These are phyloP conservation scores for Hypolimnas misippus DNA, from an alignment of 2,888 invertebrate species.

Conservation along the genomic window DNA sequence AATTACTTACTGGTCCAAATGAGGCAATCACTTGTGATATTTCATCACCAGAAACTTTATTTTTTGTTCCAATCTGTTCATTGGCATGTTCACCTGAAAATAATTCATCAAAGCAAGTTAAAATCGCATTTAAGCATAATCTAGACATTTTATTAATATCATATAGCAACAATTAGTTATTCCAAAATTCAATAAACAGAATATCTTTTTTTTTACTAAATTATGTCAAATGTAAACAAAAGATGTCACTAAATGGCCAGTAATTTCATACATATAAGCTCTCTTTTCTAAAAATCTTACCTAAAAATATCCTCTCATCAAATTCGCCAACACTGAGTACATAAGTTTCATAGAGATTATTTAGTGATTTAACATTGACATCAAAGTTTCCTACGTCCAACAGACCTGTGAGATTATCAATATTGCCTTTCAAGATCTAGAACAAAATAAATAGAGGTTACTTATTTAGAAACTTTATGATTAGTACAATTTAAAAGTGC, in stretches of 20 bases:
- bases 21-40: conserved; percentile 76
- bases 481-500: too few species aligned
- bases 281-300: conserved; percentile 71
- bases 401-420: conserved; percentile 88
- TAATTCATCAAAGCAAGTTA: conserved; percentile 37
- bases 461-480: too few species aligned
- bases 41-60: conserved; percentile 71
- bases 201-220: too few species aligned
- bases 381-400: conserved; percentile 93
- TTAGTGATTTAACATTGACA: conserved; percentile 92
- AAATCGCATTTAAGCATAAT: conserved; percentile 40
- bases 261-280: not conserved
- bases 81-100: conserved; percentile 76
- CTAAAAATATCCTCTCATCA: conserved; percentile 97
- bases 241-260: not conserved
- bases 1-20: conserved; percentile 72
- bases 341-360: conserved; percentile 94
- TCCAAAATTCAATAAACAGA: too few species aligned
- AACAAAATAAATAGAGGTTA: conserved; percentile 19
- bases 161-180: too few species aligned
- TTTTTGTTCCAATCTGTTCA: conserved; percentile 70
- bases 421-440: conserved; percentile 89
- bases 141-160: conserved; percentile 43
- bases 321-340: conserved; percentile 96
- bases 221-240: too few species aligned